Evolutionary conservation across 1,140 invertebrate species (phyloP).

Genomic region (Brachionus calyciflorus): DNA sequence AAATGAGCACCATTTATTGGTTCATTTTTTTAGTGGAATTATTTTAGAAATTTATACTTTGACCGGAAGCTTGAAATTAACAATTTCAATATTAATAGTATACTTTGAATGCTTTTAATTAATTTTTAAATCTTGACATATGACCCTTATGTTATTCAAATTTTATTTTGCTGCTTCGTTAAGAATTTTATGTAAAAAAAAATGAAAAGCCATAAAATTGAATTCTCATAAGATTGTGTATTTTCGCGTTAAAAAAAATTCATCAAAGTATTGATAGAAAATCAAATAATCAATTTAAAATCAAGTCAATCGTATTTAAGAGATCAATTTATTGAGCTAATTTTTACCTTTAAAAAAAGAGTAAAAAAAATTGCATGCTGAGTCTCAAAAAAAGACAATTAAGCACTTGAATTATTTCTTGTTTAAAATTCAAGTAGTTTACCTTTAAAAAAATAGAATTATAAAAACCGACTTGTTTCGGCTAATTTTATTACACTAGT

Average conservation of each 20-base stretch:
- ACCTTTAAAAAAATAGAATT: background rate
- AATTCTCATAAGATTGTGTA: background rate
- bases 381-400: background rate
- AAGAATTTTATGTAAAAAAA: no score
- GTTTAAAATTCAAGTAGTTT: conserved; percentile 11
- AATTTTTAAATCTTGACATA: no score
- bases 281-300: background rate
- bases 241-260: background rate
- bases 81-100: no score
- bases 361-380: conserved; percentile 6
- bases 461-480: background rate
- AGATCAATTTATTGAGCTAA: conserved; percentile 32
- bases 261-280: conserved; percentile 27
- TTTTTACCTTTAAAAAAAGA: no score
- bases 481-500: conserved; percentile 20
- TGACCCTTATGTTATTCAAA: no score
- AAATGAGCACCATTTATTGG: no score
- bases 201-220: no score
- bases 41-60: no score
- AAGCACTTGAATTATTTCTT: conserved; percentile 18
- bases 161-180: no score
- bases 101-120: no score
- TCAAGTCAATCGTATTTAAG: conserved; percentile 7
- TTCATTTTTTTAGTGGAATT: no score
- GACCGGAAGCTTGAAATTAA: no score